Evolutionary conservation across 2,113 vertebrate genomes (phyloP).

Genomic region (Junco hyemalis): DNA sequence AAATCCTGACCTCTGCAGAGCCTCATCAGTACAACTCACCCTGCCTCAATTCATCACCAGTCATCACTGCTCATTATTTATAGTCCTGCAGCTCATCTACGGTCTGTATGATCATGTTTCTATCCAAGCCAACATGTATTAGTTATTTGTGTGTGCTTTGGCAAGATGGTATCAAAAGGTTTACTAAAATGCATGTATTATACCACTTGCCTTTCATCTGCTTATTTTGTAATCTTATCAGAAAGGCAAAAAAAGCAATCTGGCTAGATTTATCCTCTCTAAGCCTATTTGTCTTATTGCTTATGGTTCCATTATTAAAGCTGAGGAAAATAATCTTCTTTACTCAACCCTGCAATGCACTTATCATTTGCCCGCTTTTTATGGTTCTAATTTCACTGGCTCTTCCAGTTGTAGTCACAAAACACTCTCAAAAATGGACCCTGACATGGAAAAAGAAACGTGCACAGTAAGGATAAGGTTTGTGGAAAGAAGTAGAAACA

Average conservation of each 20-base stretch:
- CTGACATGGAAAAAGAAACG: not conserved
- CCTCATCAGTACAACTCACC: constrained; percentile 7
- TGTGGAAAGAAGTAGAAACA: not conserved
- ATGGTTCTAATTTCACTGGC: not conserved
- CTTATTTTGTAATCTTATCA: constrained; percentile 64
- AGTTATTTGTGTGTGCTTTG: not conserved
- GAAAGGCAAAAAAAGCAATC: constrained; percentile 47
- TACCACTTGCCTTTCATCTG: constrained; percentile 45
- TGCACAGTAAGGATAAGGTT: not conserved
- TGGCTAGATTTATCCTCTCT: constrained; percentile 30
- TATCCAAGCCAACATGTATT: not conserved
- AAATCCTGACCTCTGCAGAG: not conserved
- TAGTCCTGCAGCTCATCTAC: not conserved
- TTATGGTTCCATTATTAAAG: constrained; percentile 54
- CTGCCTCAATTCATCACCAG: not conserved
- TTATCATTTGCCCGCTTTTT: constrained; percentile 6
- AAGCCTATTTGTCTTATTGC: constrained; percentile 58
- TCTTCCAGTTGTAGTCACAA: not conserved
- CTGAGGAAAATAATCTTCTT: constrained; percentile 52
- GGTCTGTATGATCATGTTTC: not conserved
- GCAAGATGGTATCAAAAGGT: constrained; percentile 10
- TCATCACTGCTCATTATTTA: constrained; percentile 21
- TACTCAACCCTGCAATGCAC: not conserved
- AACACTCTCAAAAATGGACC: not conserved
- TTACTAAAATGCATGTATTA: constrained; percentile 17